Evolutionary conservation across 1,140 invertebrate species (phyloP).

Genomic region (Pemphigus obesinymphae): DNA sequence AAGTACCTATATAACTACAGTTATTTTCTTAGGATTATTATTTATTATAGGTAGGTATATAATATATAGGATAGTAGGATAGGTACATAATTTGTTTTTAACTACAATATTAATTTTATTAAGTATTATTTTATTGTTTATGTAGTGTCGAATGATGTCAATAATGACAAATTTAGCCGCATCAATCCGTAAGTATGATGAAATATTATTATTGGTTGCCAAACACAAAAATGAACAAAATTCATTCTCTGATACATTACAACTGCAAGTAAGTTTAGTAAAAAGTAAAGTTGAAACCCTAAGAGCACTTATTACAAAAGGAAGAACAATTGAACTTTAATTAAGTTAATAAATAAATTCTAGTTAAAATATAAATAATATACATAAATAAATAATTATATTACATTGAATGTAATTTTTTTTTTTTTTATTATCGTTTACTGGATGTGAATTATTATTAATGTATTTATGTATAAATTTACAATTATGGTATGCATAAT

Average conservation of each 20-base stretch:
- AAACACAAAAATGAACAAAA: slow-evolving; percentile 21
- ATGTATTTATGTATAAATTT: not conserved
- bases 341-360: not conserved
- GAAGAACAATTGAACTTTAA: slow-evolving; percentile 18
- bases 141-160: slow-evolving; percentile 20
- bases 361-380: not conserved
- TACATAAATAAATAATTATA: not conserved
- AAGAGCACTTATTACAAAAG: slow-evolving; percentile 21
- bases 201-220: not conserved
- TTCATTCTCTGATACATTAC: slow-evolving; percentile 24
- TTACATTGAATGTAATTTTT: not conserved
- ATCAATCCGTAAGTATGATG: not conserved
- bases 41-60: too few relatives aligned
- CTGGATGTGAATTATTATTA: not conserved
- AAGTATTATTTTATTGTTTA: not conserved
- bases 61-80: too few relatives aligned
- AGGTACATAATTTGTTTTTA: too few relatives aligned
- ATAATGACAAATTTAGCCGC: not conserved
- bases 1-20: too few relatives aligned
- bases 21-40: too few relatives aligned
- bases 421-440: not conserved
- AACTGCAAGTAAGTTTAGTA: slow-evolving; percentile 12
- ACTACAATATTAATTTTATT: not conserved
- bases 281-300: slow-evolving; percentile 27
- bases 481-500: not conserved